A percentile compares a stretch with the other conserved stretches of the same genome.
These are phyloP conservation scores for Eugnorisma glareosa DNA, from an alignment of 2,888 invertebrate species.

Conservation along the genomic window DNA sequence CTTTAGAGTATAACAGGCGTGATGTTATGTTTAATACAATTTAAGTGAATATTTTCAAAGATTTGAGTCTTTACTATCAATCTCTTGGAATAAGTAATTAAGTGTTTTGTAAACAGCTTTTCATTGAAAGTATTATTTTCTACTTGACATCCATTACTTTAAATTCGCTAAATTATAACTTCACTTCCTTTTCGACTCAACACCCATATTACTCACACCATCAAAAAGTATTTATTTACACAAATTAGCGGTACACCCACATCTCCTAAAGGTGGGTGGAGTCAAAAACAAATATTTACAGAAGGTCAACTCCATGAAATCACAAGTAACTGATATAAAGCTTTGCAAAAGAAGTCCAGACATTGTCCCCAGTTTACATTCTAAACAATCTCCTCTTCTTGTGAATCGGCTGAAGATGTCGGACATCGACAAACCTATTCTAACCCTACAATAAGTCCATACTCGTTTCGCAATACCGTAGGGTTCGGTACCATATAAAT, in stretches of 20 bases:
- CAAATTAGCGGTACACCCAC: conserved; percentile 39
- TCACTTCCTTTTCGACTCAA: background rate
- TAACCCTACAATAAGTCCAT: background rate
- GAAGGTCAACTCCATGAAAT: background rate
- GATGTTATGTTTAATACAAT: too few species aligned
- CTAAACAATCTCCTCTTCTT: background rate
- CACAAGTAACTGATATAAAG: background rate
- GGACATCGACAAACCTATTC: background rate
- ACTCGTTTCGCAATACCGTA: too few species aligned
- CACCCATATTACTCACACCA: conserved; percentile 6
- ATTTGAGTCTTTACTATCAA: background rate
- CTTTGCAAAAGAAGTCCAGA: background rate
- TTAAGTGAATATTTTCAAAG: background rate
- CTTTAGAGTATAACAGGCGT: too few species aligned
- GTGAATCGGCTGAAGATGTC: background rate
- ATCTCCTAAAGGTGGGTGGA: conserved; percentile 10
- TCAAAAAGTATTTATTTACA: conserved; percentile 29
- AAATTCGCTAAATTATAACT: conserved; percentile 2
- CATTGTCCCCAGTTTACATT: background rate
- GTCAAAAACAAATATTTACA: background rate
- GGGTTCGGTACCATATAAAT: too few species aligned
- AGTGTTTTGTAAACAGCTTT: background rate
- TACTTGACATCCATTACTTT: background rate
- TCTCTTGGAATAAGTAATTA: background rate
- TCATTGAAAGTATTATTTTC: background rate